Percentiles rank a stretch among this genome's conserved stretches.
These are phyloP conservation scores for Watersipora subatra DNA, from an alignment of 1,140 invertebrate species.

Conservation along the genomic window DNA sequence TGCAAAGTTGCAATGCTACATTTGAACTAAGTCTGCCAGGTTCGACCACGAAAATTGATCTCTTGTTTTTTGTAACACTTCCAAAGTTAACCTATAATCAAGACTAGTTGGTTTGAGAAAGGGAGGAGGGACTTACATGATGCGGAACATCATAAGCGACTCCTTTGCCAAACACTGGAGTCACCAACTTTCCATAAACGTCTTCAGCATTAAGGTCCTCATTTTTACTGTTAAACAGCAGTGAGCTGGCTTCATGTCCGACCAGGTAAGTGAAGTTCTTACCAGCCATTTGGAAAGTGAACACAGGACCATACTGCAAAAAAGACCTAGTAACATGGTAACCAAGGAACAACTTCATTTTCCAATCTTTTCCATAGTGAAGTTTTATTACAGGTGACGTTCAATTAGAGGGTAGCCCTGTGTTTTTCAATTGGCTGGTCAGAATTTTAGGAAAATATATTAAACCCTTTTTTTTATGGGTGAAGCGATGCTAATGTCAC, in stretches of 20 bases:
- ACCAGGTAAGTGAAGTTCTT: conserved; percentile 31
- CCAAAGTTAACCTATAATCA: too few species aligned
- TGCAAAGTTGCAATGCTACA: too few species aligned
- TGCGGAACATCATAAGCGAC: conserved; percentile 31
- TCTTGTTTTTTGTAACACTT: too few species aligned
- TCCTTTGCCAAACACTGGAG: conserved; percentile 30
- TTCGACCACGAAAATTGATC: too few species aligned
- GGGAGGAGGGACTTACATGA: conserved; percentile 20
- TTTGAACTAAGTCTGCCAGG: too few species aligned
- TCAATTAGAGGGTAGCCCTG: too few species aligned
- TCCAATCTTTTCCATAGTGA: background rate
- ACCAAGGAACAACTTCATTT: background rate
- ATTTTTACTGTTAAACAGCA: conserved; percentile 32
- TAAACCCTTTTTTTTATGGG: background rate
- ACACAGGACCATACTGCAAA: conserved; percentile 30
- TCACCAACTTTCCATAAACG: conserved; percentile 24
- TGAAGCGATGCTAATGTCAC: background rate
- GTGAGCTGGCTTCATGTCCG: conserved; percentile 20
- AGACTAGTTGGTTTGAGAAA: too few species aligned
- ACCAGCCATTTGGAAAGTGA: conserved; percentile 31
- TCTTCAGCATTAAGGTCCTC: conserved; percentile 32
- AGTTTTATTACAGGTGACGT: too few species aligned
- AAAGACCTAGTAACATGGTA: conserved; percentile 8
- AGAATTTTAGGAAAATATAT: background rate
- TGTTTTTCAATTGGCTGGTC: too few species aligned